Base-by-base conservation (phyloP, 2,888 invertebrate genomes). In the Synergus japonicus region DNA sequence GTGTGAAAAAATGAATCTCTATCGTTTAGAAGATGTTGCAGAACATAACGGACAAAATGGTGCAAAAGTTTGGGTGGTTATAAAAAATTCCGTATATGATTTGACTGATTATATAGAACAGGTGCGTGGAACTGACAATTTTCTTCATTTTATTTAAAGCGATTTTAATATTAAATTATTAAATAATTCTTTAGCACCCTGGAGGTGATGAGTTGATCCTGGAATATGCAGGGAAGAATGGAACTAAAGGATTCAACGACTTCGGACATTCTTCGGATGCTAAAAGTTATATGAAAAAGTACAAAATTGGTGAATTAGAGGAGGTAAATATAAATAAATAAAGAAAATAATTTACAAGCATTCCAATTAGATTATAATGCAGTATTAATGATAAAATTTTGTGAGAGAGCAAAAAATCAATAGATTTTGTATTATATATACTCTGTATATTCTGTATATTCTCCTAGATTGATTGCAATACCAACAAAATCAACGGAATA, bases 201-300 rank as follows among this genome's bases (percentile, higher is more conserved):
- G 96, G 95, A 0, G 96, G 96, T 0, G 88, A 89, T 0, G 95
- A 96, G 41, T 83, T 94, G 15, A 92, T 96, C 58, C 86, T 92
- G 22, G 96, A 96, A 85, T 94, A 93, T 77, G 96, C 95, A 0
- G 96, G 96, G 9, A 94, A 92, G 85, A 96, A 96, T 89, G 94
- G 93, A 4, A 95, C 95, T 0, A 93, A 93, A 82, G 95, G 93
- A 0, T 96, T 96, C 90, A 93, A 95, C 44, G 94, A 95, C 54
- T 93, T 93, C 0, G 96, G 95, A 0, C 96, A 96, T 92, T 95
- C 95, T 0, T 88, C 93, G 0, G 95, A 96, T 88, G 96, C 96
- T 0, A 92, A 92, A 77, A 92, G 89, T 43, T 92, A 94, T 54
- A 85, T 96, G 79, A 93, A 93, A 87, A 93, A 93, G 80, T 94